phyloP scores from a whole-genome alignment of 2,888 invertebrate genomes.

The Deroplatys truncata region DNA sequence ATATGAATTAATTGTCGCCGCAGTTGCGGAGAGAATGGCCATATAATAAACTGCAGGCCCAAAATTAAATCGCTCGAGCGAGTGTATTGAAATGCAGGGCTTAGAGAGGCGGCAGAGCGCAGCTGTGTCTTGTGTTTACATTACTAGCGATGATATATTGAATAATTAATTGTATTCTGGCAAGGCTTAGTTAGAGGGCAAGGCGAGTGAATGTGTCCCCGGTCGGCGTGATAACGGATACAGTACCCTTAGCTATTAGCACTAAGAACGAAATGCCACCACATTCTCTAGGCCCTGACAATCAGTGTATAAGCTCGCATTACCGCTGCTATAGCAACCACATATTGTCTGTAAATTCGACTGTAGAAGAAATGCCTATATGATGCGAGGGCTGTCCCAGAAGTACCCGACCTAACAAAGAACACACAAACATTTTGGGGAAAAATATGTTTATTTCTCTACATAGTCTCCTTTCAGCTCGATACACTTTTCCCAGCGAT shows the following conservation, averaged over 20 bases:
- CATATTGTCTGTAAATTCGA: too few species aligned
- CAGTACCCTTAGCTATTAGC: not conserved
- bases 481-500: too few species aligned
- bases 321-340: too few species aligned
- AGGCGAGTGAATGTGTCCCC: too few species aligned
- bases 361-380: too few species aligned
- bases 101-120: not conserved
- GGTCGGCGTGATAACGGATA: not conserved
- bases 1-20: not conserved
- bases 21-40: not conserved
- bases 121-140: not conserved
- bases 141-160: not conserved
- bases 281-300: too few species aligned
- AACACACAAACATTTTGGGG: too few species aligned
- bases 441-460: too few species aligned
- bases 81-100: not conserved
- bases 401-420: too few species aligned
- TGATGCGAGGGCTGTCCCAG: too few species aligned
- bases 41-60: not conserved
- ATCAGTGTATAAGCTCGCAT: too few species aligned
- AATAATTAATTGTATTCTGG: not conserved
- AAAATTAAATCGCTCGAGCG: not conserved
- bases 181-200: not conserved
- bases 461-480: too few species aligned
- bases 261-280: not conserved